Conservation (phyloP, 2,113 vertebrate species). For the Zosterops pallidus region DNA sequence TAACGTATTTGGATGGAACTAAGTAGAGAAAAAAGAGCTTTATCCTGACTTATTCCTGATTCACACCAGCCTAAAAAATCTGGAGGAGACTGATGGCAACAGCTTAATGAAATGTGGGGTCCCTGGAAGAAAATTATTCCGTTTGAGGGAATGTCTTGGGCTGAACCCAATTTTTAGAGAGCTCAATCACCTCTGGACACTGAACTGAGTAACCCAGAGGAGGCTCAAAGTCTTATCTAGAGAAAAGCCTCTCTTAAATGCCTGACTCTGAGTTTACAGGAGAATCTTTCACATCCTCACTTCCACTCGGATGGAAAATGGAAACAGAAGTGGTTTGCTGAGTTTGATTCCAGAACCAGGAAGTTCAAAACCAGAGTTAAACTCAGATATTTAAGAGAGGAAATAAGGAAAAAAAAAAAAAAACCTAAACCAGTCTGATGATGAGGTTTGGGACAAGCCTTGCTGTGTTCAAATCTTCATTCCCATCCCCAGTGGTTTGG, state of each 20-base stretch:
- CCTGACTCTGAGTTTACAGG: background rate
- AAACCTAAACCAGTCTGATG: rapidly evolving
- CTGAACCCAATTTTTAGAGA: background rate
- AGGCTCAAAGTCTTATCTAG: background rate
- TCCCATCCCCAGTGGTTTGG: background rate
- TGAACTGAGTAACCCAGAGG: background rate
- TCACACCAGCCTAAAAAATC: background rate
- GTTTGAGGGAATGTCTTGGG: background rate
- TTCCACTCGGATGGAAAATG: background rate
- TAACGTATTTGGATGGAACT: background rate
- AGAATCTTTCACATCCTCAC: background rate
- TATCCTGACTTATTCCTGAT: background rate
- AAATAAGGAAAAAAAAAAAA: rapidly evolving
- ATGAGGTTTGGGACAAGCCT: background rate
- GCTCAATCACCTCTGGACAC: background rate
- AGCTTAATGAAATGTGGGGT: background rate
- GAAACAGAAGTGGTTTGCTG: background rate
- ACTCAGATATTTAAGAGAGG: background rate
- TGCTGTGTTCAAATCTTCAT: background rate
- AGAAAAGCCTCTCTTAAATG: background rate
- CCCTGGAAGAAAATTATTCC: background rate
- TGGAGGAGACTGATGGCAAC: background rate
- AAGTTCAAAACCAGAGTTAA: background rate
- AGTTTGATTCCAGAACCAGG: background rate
- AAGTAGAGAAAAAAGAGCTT: background rate